Evolutionary conservation across 2,888 invertebrate species (phyloP).

Genomic region (Himalopsyche anomala): DNA sequence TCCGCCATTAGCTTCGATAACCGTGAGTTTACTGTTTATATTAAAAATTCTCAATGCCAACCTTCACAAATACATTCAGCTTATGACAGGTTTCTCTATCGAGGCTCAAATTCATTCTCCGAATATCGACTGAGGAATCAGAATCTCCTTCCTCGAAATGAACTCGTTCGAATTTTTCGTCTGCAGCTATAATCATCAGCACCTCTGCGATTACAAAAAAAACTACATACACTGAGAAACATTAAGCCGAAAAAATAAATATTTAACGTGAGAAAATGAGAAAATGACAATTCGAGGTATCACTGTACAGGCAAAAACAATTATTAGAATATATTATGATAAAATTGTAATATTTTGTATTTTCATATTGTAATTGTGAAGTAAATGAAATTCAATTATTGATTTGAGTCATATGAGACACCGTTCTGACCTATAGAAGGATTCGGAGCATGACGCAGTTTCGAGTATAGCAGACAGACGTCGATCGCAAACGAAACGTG

Average conservation of each 20-base stretch:
- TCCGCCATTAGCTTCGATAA: too few relatives aligned
- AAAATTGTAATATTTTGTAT: too few relatives aligned
- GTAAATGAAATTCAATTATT: too few relatives aligned
- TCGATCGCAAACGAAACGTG: neutral
- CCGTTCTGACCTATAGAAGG: neutral
- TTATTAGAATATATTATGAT: too few relatives aligned
- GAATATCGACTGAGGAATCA: neutral
- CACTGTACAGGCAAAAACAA: too few relatives aligned
- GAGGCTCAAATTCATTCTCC: neutral
- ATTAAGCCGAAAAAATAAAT: too few relatives aligned
- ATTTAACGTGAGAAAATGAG: too few relatives aligned
- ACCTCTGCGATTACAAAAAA: neutral
- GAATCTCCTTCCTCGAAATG: neutral
- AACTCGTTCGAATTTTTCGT: neutral
- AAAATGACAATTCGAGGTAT: too few relatives aligned
- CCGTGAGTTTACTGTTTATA: too few relatives aligned
- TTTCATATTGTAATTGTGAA: too few relatives aligned
- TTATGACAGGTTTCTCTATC: neutral
- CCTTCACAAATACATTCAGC: neutral
- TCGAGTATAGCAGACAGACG: neutral
- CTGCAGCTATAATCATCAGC: neutral
- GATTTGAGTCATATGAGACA: too few relatives aligned
- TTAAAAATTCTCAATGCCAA: neutral
- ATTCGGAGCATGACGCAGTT: neutral
- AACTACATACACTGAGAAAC: neutral